Evolutionary conservation across 2,113 vertebrate species (phyloP).

Genomic region (Pelvicachromis taeniatus): DNA sequence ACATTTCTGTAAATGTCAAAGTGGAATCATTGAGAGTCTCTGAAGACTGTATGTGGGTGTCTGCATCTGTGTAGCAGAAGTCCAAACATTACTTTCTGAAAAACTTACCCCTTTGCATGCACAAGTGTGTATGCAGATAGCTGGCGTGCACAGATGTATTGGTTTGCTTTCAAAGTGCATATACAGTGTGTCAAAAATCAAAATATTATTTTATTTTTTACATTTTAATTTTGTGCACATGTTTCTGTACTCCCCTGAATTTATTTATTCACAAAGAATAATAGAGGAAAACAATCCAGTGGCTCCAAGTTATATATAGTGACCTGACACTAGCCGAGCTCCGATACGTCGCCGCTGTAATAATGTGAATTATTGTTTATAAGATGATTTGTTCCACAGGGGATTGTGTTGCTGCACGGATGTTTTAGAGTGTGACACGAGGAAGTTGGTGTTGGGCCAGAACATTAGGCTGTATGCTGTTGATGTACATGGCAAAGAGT

Average conservation of each 20-base stretch:
- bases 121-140: background rate
- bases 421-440: no score
- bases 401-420: no score
- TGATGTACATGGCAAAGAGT: no score
- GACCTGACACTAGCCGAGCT: no score
- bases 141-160: background rate
- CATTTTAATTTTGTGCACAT: background rate
- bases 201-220: background rate
- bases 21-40: background rate
- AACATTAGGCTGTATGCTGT: no score
- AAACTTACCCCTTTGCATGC: background rate
- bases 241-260: background rate
- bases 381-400: no score
- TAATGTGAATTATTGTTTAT: no score
- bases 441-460: no score
- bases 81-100: background rate
- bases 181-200: background rate
- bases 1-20: constrained; percentile 27
- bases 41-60: background rate
- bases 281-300: background rate
- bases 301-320: background rate
- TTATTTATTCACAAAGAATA: constrained; percentile 9
- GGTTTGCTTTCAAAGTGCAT: background rate
- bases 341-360: no score
- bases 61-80: background rate